Conservation (phyloP, 2,888 invertebrate genomes). For the Lypha dubia region DNA sequence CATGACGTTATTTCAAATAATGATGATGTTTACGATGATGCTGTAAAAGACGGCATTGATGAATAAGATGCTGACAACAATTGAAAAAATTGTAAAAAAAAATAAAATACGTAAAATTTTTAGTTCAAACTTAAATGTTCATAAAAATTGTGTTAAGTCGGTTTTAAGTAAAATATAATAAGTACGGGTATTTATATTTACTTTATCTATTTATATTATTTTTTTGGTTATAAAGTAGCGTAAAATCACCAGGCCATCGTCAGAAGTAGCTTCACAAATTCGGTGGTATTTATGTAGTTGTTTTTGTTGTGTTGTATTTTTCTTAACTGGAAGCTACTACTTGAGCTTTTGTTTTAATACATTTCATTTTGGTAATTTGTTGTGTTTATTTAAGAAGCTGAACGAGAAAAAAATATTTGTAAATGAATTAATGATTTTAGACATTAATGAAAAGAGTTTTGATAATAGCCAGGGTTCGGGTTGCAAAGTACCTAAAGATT, state of each 20-base stretch:
- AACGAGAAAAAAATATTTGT: slow-evolving; percentile 6
- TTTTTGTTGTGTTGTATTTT: no score
- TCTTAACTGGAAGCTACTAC: slow-evolving; percentile 39
- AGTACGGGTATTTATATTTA: neutral
- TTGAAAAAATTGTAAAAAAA: slow-evolving; percentile 10
- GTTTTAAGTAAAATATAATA: slow-evolving; percentile 14
- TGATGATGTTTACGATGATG: slow-evolving; percentile 23
- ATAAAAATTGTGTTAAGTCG: slow-evolving; percentile 18
- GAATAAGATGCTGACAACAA: slow-evolving; percentile 35
- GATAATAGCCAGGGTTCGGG: neutral
- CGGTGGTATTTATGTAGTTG: slow-evolving; percentile 3
- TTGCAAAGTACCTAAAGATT: no score
- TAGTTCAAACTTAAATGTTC: slow-evolving; percentile 2
- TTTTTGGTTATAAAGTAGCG: slow-evolving; percentile 6
- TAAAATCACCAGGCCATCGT: slow-evolving; percentile 38
- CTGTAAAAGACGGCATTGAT: slow-evolving; percentile 3
- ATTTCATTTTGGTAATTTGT: slow-evolving; percentile 15
- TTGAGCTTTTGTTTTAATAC: neutral
- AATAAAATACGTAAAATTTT: neutral
- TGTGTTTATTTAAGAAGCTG: slow-evolving; percentile 39
- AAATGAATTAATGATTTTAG: neutral
- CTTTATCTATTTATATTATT: slow-evolving; percentile 4
- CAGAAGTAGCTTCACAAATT: slow-evolving; percentile 37
- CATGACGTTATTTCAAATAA: slow-evolving; percentile 35
- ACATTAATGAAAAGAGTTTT: neutral